phyloP scores from a whole-genome alignment of 2,797 vertebrate species.

The Sparidentex hasta region DNA sequence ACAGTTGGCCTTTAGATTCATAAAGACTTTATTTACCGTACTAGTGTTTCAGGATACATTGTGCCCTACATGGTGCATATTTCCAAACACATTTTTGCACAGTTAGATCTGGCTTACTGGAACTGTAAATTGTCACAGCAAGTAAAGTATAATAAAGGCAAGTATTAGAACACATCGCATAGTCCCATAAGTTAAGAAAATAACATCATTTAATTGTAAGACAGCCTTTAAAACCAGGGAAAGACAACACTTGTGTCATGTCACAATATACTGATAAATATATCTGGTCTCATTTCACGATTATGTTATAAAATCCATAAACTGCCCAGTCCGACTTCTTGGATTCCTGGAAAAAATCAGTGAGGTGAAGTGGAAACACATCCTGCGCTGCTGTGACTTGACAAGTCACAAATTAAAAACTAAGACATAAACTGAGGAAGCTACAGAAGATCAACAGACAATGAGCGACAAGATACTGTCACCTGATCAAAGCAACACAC shows the following conservation, averaged over 20 bases:
- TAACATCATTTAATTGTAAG: too few species aligned
- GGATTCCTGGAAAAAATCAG: background rate
- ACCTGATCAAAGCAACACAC: slow-evolving; percentile 18
- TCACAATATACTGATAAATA: too few species aligned
- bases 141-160: too few species aligned
- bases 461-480: background rate
- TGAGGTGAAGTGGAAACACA: background rate
- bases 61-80: background rate
- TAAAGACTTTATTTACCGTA: too few species aligned
- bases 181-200: too few species aligned
- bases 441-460: background rate
- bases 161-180: too few species aligned
- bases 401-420: background rate
- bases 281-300: too few species aligned
- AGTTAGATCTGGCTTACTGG: background rate
- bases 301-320: too few species aligned
- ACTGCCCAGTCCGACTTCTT: background rate
- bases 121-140: background rate
- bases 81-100: background rate
- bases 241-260: too few species aligned
- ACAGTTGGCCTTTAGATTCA: too few species aligned
- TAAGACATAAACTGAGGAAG: background rate
- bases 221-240: too few species aligned
- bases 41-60: background rate
- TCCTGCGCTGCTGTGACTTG: background rate